Evolutionary conservation across 1,140 invertebrate genomes (phyloP), one percentile per base, ranked within the genome.

Genomic region (Drosophila pachea): DNA sequence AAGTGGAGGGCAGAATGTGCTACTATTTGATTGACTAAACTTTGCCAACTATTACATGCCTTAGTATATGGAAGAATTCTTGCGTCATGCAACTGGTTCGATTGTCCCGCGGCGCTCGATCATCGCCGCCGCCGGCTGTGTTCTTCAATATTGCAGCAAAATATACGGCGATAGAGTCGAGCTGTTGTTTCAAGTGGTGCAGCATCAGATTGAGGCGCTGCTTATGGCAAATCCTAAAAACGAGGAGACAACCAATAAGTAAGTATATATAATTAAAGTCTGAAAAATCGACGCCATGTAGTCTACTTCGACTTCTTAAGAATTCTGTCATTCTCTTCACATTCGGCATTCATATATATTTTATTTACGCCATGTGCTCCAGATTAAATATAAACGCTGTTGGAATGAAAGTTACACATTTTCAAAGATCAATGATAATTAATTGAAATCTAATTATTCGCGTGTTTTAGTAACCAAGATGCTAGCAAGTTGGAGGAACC

Each of bases 91-190:
- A 8, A 9, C 4, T 4, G 5, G 2, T 8, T 14, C 42, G 6
- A 16, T 6, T 0, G 56, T 86, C 7, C 48, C 81, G 5, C 63
- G 73, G 3, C 68, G 81, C 12, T 47, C 63, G 4, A 50, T 67
- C 4, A 35, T 86, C 0, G 53, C 58, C 9, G 45, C 67, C 29
- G 77, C 68, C 14, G 82, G 74, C 35, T 77, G 64, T 14, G 72
- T 70, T 14, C 14, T 86, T 7, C 73, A 74, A 31, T 75, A 66
- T 35, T 68, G 61, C 29, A 63, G 76, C 5, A 87, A 76, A 60
- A 70, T 87, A 58, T 86, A 81, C 40, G 63, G 65, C 2, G 78
- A 82, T 47, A 74, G 81, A 11, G 74, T 86, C 14, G 82, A 86
- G 22, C 60, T 65, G 7, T 52, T 81, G 55, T 55, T 61, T 31